phyloP scores from a whole-genome alignment of 2,888 invertebrate genomes.

The Pristionchus exspectatus region DNA sequence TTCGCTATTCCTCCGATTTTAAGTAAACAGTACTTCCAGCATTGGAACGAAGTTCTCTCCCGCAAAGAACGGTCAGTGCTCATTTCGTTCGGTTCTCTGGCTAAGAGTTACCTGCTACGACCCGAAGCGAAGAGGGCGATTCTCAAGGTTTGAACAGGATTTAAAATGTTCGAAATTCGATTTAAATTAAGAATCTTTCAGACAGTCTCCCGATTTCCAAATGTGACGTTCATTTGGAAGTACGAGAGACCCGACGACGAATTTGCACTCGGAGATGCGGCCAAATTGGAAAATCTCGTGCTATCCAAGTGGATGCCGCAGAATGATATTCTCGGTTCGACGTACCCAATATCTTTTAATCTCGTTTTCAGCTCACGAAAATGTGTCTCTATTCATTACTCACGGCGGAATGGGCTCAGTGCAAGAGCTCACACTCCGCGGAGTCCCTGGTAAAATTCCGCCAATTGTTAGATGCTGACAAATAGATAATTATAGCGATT shows the following conservation, averaged over 20 bases:
- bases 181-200: neutral
- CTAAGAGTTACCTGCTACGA: neutral
- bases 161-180: too few species aligned
- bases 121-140: neutral
- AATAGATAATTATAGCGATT: neutral
- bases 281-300: neutral
- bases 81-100: conserved; percentile 2
- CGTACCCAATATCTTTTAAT: neutral
- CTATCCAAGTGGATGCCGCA: conserved; percentile 14
- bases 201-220: conserved; percentile 4
- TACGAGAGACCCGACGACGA: conserved; percentile 6
- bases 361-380: neutral
- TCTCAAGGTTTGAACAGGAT: conserved; percentile 18
- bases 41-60: conserved; percentile 17
- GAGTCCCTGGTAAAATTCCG: neutral
- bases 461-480: neutral
- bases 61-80: conserved; percentile 19
- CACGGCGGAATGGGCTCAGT: conserved; percentile 35
- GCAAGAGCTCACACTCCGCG: neutral
- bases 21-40: neutral
- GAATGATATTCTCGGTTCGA: neutral
- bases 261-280: neutral
- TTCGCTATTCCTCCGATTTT: neutral
- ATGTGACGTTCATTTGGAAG: conserved; percentile 23
- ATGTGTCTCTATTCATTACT: neutral